Base-by-base conservation (phyloP, 1,140 invertebrate species). In the Halesus radiatus region DNA sequence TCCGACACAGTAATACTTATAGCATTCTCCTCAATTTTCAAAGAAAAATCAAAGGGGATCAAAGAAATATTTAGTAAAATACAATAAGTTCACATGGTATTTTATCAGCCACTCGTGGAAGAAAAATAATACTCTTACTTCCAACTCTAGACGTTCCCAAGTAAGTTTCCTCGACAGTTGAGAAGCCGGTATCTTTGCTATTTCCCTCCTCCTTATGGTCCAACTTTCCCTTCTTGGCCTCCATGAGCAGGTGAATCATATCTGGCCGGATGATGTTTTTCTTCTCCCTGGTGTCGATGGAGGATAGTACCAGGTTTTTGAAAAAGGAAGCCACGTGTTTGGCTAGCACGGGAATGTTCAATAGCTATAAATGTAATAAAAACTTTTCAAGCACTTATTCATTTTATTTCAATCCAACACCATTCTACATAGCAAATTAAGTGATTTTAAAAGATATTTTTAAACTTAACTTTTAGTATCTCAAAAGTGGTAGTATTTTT, bases 191-290 rank as follows among this genome's bases (percentile, higher is more conserved):
- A 37, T 84, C 84, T 8, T 56, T 32, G 29, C 8, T 72, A 10
- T 58, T 53, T 8, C 54, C 37, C 0, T 13, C 18, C 5, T 23
- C 52, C 53, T 84, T 81, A 58, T 83, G 72, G 76, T 78, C 76
- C 54, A 82, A 73, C 58, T 0, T 45, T 0, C 84, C 85, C 23
- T 85, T 79, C 23, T 58, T 84, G 4, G 79, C 85, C 78, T 87
- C 85, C 80, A 89, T 84, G 73, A 89, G 68, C 8, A 89, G 68
- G 72, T 89, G 84, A 1, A 89, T 81, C 85, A 89, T 85, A 80
- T 88, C 87, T 5, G 37, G 66, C n/a, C 80, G 23, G 10, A 78
- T 20, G 2, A 78, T 73, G 26, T 32, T 29, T 1, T 62, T 23
- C 56, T 81, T 62, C 62, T 78, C 70, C 66, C 80, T 78, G 0